Percentiles rank a stretch among this genome's conserved stretches.
phyloP scores from a whole-genome alignment of 2,113 vertebrate species.

The Strix aluco region DNA sequence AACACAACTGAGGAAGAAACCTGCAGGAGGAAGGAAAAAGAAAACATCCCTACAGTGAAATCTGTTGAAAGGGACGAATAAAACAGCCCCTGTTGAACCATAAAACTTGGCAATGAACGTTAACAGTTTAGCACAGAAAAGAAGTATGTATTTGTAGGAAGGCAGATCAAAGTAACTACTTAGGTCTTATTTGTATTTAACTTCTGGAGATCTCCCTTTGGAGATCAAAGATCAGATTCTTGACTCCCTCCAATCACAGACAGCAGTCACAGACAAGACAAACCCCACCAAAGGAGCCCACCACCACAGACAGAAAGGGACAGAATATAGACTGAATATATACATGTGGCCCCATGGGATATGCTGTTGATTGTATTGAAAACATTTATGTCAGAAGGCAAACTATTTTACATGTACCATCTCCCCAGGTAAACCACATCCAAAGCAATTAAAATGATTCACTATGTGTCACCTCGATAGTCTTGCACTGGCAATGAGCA shows the following conservation, averaged over 20 bases:
- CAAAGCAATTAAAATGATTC: background rate
- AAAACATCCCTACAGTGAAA: background rate
- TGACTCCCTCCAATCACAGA: rapidly evolving
- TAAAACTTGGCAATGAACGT: background rate
- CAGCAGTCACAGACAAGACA: background rate
- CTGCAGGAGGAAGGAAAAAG: background rate
- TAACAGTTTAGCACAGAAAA: background rate
- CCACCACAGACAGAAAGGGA: background rate
- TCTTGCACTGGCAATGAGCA: background rate
- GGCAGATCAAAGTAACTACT: background rate
- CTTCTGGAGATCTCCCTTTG: background rate
- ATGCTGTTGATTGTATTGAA: background rate
- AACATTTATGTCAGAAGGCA: background rate
- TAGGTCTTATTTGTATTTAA: background rate
- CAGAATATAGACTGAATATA: background rate
- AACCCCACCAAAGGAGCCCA: background rate
- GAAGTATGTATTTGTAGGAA: background rate
- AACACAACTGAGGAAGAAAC: background rate
- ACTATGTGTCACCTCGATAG: background rate
- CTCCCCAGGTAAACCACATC: background rate
- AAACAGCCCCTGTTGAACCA: background rate
- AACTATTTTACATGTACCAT: background rate
- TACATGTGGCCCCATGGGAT: background rate
- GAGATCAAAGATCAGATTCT: background rate
- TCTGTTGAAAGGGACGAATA: background rate